Evolutionary conservation across 2,888 invertebrate genomes (phyloP), one percentile per base, ranked within the genome.

Genomic region (Lycaena phlaeas): DNA sequence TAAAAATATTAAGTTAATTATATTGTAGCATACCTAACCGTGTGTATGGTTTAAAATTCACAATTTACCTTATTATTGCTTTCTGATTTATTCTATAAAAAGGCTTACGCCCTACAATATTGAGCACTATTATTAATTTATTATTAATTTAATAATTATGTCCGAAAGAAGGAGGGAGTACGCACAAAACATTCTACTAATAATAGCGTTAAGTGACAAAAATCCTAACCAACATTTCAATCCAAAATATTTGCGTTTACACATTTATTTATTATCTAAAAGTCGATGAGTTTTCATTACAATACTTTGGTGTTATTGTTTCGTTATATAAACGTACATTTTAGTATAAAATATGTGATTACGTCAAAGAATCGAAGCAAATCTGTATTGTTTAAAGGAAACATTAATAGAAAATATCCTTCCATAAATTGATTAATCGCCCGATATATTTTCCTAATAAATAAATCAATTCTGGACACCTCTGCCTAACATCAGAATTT

Each of bases 261-360:
- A 65, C 64, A 59, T 65, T 74, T 75, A 77, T 74, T 75, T 81
- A 81, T 78, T 78, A 81, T 73, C 79, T 82, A 84, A 77, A 76
- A 84, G 77, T 85, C 84, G 84, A 79, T 81, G 81, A 76, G 66
- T 75, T 74, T 61, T 70, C n/a, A 69, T 68, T 73, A 67, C 43
- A 76, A 73, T 68, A 73, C 65, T 74, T 84, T 84, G 82, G 82
- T 84, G 82, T 81, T 84, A 69, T 70, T 74, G 78, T 84, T 84
- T 78, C 81, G 75, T 34, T 30, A 73, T 81, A 46, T 51, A 54
- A 53, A 55, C 52, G 51, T 51, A 51, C 43, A 45, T 49, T 31
- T 30, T 40, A 46, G 44, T 44, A 29, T 49, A 39, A 41, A 49
- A 31, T 40, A 39, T 44, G 41, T 28, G 41, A 36, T 43, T 46